Base-by-base conservation (phyloP, 2,797 vertebrate species). In the Pseudopleuronectes americanus region DNA sequence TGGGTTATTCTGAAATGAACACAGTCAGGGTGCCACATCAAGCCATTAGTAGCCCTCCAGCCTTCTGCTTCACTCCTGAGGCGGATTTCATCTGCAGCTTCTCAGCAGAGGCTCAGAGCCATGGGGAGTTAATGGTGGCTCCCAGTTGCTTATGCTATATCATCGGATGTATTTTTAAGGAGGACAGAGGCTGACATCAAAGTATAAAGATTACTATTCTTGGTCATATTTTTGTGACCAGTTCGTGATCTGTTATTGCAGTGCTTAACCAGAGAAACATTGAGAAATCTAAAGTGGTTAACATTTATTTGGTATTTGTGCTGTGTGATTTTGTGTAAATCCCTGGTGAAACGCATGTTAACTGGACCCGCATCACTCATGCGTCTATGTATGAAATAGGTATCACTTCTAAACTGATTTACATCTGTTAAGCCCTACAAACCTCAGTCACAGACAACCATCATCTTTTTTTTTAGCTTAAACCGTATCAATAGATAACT, bases 1-100 rank as follows among this genome's bases (percentile, higher is more conserved):
- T 77, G 84, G 83, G 57, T 89, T 87, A 79, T 74, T 89, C 83
- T 85, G 91, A 88, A 81, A 85, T 82, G 85, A 91, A 89, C 89
- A 83, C 87, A 90, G 87, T 85, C 49, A 79, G 88, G 89, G 89
- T 85, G 70, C 76, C 79, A 59, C 78, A 74, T 87, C 55, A 70
- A 82, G 71, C 86, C 89, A 92, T 94, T 91, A 92, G 87, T 16
- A 45, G 76, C 77, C 51, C 74, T 68, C 19, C 55, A 73, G 68
- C 68, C 79, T 72, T 66, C 60, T 31, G 71, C 77, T 75, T 74
- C 64, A 49, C 59, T 87, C 81, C 82, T 24, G 47, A 86, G 81
- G 87, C 72, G 3, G 70, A 79, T 83, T 85, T 83, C 65, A 73
- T 66, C 58, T 59, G 71, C 72, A 38, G 79, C 78, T 77, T 77